Conservation (phyloP, 2,797 vertebrate species). For the Myotis daubentonii region DNA sequence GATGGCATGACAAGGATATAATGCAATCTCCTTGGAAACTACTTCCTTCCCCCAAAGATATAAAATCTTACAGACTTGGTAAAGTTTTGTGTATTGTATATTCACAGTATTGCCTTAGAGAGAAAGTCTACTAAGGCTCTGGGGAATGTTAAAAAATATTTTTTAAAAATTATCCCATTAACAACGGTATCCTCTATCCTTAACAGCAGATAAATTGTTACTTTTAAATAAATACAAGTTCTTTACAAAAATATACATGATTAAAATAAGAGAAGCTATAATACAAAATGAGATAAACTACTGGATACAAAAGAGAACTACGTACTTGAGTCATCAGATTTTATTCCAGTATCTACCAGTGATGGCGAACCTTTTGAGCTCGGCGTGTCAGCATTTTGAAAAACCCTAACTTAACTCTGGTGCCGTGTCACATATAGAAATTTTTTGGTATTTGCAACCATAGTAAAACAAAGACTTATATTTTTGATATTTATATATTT, state of each 20-base stretch:
- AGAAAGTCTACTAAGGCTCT: background rate
- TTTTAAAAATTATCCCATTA: background rate
- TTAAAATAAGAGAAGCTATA: conserved; percentile 30
- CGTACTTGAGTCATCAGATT: background rate
- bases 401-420: no score
- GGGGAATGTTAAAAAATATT: background rate
- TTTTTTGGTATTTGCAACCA: no score
- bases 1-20: conserved; percentile 80
- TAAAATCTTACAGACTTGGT: conserved; percentile 2
- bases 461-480: no score
- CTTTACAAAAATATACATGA: conserved; percentile 12
- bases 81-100: conserved; percentile 22
- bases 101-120: background rate
- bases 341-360: background rate
- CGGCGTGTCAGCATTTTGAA: no score
- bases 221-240: conserved; percentile 32
- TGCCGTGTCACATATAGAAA: no score
- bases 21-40: conserved; percentile 2
- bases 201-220: background rate
- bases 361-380: no score
- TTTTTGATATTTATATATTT: no score
- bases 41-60: conserved; percentile 34
- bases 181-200: background rate
- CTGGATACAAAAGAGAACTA: background rate
- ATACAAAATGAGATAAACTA: conserved; percentile 37